phyloP scores from a whole-genome alignment of 2,797 vertebrate genomes.

The Propithecus perrieri region DNA sequence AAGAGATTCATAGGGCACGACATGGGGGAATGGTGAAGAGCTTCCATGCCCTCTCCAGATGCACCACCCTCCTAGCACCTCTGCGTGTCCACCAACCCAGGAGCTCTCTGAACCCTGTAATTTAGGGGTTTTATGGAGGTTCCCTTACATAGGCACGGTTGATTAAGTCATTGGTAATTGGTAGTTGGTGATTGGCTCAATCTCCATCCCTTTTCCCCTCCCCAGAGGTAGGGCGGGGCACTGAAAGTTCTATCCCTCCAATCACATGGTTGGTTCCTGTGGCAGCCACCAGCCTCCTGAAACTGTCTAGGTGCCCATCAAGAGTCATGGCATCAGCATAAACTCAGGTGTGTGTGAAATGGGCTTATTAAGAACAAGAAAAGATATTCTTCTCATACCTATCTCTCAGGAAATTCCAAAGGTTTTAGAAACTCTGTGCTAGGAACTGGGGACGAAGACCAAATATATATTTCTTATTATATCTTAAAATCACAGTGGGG shows the following conservation, averaged over 20 bases:
- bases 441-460: background rate
- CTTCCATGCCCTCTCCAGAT: background rate
- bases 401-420: background rate
- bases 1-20: background rate
- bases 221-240: background rate
- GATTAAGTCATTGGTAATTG: background rate
- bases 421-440: background rate
- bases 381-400: background rate
- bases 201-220: background rate
- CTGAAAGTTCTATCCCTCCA: background rate
- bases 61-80: too few relatives aligned
- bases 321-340: background rate
- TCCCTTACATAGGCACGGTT: too few relatives aligned
- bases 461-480: background rate
- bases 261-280: background rate
- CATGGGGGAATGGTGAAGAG: too few relatives aligned
- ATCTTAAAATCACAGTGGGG: background rate
- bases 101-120: background rate
- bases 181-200: too few relatives aligned
- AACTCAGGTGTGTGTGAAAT: background rate
- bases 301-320: background rate
- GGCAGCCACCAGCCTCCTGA: background rate
- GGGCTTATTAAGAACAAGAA: background rate
- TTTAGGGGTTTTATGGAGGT: background rate
- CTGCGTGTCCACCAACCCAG: background rate